A percentile compares a stretch with the other conserved stretches of the same genome.
phyloP scores from a whole-genome alignment of 1,140 invertebrate genomes.

The Drosophila sturtevanti region DNA sequence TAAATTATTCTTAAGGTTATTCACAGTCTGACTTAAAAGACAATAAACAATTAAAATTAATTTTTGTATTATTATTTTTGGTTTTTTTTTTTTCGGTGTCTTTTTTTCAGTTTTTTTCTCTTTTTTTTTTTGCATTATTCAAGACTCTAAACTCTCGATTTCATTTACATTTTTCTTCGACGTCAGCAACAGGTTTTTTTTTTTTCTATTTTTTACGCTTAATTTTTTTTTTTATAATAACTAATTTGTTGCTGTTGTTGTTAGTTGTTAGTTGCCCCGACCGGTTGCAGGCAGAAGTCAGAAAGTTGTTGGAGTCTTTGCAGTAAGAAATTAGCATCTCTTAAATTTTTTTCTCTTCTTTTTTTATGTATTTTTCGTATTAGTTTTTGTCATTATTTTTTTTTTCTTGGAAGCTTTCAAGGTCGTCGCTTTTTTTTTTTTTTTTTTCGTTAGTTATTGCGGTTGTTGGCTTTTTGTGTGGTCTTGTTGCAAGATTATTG shows the following conservation, averaged over 20 bases:
- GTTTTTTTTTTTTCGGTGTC: constrained; percentile 13
- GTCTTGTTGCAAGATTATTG: constrained; percentile 6
- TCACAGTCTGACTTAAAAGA: constrained; percentile 20
- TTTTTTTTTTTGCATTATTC: constrained; percentile 33
- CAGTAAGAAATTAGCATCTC: constrained; percentile 70
- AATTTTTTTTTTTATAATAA: constrained; percentile 44
- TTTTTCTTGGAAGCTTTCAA: constrained; percentile 48
- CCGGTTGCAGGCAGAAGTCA: constrained; percentile 61
- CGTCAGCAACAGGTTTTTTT: constrained; percentile 68
- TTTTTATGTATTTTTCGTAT: constrained; percentile 37
- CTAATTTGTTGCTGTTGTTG: constrained; percentile 47
- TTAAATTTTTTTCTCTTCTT: background rate
- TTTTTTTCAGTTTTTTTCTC: constrained; percentile 23
- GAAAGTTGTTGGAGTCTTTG: constrained; percentile 38
- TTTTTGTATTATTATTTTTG: constrained; percentile 23
- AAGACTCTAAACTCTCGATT: constrained; percentile 55
- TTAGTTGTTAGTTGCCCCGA: constrained; percentile 35
- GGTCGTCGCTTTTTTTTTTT: constrained; percentile 41
- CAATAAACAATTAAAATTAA: constrained; percentile 60
- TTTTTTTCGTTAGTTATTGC: constrained; percentile 28
- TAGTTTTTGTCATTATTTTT: constrained; percentile 28
- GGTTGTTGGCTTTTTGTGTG: constrained; percentile 6
- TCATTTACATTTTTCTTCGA: constrained; percentile 75
- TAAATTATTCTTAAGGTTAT: constrained; percentile 39
- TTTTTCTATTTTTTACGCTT: constrained; percentile 24